Evolutionary conservation across 2,797 vertebrate genomes (phyloP).

Genomic region (Sebastes itinus): DNA sequence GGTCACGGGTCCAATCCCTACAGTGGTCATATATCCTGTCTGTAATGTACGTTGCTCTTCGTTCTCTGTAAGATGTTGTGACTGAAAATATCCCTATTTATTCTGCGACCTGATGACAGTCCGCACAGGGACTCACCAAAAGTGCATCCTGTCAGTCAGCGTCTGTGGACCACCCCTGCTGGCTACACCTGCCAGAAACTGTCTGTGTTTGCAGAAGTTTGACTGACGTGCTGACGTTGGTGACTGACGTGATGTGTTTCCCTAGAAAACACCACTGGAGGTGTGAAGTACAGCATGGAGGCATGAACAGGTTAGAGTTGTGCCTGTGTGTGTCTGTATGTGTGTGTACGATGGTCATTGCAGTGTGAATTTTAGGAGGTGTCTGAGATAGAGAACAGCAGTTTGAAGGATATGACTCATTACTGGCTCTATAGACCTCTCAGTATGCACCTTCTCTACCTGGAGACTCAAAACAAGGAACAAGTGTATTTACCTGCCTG

Average conservation of each 20-base stretch:
- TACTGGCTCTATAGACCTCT: constrained; percentile 50
- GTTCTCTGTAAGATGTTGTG: constrained; percentile 6
- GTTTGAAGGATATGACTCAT: constrained; percentile 73
- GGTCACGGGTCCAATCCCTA: neutral
- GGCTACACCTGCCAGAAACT: constrained; percentile 57
- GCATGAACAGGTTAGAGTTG: constrained; percentile 59
- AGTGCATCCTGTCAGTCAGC: constrained; percentile 25
- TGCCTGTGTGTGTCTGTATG: neutral
- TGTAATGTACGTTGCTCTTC: neutral
- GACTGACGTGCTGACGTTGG: constrained; percentile 45
- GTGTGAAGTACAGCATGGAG: constrained; percentile 65
- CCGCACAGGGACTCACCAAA: constrained; percentile 6
- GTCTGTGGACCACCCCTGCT: constrained; percentile 52
- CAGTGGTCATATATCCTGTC: neutral
- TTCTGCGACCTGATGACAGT: constrained; percentile 21
- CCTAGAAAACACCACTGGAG: constrained; percentile 53
- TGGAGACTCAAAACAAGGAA: constrained; percentile 38
- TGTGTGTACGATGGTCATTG: constrained; percentile 15
- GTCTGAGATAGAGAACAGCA: constrained; percentile 62
- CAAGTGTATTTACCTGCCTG: constrained; percentile 47
- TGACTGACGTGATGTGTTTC: constrained; percentile 66
- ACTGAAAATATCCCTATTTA: constrained; percentile 30
- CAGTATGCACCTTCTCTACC: constrained; percentile 34
- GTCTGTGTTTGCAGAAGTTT: constrained; percentile 41
- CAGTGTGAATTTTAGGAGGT: constrained; percentile 66